A percentile compares a stretch with the other conserved stretches of the same genome.
Conservation (phyloP, 2,113 vertebrate species). For the Rhynchomys soricoides region DNA sequence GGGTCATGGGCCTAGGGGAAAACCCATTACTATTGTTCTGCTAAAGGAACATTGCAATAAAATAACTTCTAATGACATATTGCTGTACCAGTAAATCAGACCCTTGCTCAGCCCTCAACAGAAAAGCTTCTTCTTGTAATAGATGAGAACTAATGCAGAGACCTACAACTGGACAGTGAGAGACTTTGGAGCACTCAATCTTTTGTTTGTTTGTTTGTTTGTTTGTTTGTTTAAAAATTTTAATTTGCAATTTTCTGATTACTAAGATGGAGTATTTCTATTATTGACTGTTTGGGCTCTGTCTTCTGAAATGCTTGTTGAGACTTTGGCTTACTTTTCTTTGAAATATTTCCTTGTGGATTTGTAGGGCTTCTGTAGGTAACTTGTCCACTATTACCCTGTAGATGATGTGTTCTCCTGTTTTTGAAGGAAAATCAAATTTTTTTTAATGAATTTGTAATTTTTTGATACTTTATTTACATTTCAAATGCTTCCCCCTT, state of each 20-base stretch:
- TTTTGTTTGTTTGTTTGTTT: too few relatives aligned
- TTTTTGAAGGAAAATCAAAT: not conserved
- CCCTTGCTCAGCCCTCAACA: not conserved
- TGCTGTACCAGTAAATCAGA: not conserved
- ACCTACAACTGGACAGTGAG: not conserved
- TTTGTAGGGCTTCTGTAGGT: conserved; percentile 38
- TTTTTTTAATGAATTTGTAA: conserved; percentile 39
- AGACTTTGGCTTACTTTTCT: not conserved
- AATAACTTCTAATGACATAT: not conserved
- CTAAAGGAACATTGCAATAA: not conserved
- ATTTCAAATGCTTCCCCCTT: too few relatives aligned
- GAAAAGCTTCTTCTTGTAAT: not conserved
- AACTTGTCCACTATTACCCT: not conserved
- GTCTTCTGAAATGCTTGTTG: conserved; percentile 34
- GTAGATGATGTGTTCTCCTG: not conserved
- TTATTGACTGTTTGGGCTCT: not conserved
- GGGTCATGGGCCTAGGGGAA: not conserved
- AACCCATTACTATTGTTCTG: not conserved
- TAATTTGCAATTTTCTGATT: conserved; percentile 13
- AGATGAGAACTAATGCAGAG: not conserved
- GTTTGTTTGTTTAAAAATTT: conserved; percentile 46
- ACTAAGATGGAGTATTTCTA: not conserved
- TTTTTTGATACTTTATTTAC: too few relatives aligned
- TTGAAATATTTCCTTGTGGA: conserved; percentile 26
- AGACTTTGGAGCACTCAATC: not conserved